These are phyloP conservation scores for Sitophilus oryzae DNA, from an alignment of 1,140 invertebrate genomes.

Conservation along the genomic window DNA sequence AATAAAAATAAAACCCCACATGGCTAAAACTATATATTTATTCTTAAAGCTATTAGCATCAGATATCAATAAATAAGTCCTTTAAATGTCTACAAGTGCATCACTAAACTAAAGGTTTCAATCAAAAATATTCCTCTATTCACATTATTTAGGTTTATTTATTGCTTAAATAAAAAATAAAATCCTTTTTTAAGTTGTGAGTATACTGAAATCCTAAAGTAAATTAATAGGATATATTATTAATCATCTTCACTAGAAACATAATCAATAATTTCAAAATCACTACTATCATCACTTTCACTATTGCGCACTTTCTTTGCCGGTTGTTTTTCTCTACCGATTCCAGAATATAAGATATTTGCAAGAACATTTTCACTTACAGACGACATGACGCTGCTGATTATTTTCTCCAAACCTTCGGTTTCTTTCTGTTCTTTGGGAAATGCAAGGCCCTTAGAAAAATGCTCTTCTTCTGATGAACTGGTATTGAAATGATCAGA, in stretches of 20 bases:
- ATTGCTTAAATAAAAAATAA: no score
- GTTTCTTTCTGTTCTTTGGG: slow-evolving; percentile 12
- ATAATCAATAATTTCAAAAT: slow-evolving; percentile 36
- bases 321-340: not conserved
- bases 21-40: no score
- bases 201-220: no score
- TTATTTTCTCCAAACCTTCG: not conserved
- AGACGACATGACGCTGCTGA: slow-evolving; percentile 1
- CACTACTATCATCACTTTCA: slow-evolving; percentile 33
- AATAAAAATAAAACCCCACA: no score
- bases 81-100: no score
- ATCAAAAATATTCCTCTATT: no score
- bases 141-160: no score
- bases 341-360: slow-evolving; percentile 18
- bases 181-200: no score
- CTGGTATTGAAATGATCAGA: slow-evolving; percentile 34
- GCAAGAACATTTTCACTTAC: slow-evolving; percentile 22
- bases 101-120: no score
- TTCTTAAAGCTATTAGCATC: no score
- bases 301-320: not conserved
- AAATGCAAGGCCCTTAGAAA: slow-evolving; percentile 26
- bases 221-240: not conserved
- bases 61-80: no score
- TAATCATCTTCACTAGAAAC: no score
- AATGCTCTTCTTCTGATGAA: slow-evolving; percentile 32